Percentiles rank a stretch among this genome's conserved stretches.
Evolutionary conservation across 2,888 invertebrate genomes (phyloP).

Genomic region (Danaus chrysippus): DNA sequence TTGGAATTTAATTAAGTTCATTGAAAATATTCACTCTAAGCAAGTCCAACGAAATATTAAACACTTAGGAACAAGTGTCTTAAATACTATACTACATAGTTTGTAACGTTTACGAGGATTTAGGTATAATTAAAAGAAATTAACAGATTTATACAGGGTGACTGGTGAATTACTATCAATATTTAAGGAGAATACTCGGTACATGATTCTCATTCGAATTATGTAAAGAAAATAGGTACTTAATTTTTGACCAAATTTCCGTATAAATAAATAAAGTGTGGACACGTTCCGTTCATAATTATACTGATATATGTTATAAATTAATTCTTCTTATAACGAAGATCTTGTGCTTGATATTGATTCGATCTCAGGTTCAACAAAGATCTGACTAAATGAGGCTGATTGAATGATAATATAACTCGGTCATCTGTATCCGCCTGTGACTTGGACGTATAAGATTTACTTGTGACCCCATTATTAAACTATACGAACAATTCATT

Average conservation of each 20-base stretch:
- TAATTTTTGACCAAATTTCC: no score
- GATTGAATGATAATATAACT: constrained; percentile 16
- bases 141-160: no score
- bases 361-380: background rate
- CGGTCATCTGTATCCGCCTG: constrained; percentile 9
- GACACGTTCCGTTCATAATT: no score
- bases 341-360: background rate
- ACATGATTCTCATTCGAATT: no score
- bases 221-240: no score
- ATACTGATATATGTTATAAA: no score
- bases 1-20: constrained; percentile 8
- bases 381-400: background rate
- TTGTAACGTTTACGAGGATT: background rate
- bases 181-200: no score
- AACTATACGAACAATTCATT: no score
- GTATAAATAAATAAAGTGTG: no score
- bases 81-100: background rate
- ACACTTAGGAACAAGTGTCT: constrained; percentile 2
- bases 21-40: constrained; percentile 6
- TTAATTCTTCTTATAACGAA: no score
- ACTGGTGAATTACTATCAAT: no score
- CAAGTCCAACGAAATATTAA: background rate
- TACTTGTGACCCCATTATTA: background rate
- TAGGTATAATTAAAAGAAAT: background rate
- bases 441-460: background rate